Evolutionary conservation across 2,113 vertebrate species (phyloP).

Genomic region (Chionodraco myersi): DNA sequence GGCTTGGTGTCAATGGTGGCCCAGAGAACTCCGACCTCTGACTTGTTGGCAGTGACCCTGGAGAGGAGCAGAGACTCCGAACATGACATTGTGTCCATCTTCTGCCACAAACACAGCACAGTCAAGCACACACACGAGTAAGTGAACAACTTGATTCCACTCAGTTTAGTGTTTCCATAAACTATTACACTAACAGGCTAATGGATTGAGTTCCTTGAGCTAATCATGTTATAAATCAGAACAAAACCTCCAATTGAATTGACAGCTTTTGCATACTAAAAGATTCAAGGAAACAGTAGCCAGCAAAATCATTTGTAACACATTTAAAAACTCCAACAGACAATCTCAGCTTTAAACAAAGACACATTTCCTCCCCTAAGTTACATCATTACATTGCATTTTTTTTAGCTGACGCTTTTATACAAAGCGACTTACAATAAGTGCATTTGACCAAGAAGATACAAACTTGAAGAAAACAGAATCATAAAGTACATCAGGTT

Average conservation of each 20-base stretch:
- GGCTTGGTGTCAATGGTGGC: constrained; percentile 75
- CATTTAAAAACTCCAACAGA: not conserved
- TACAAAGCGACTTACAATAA: no score
- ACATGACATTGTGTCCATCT: constrained; percentile 77
- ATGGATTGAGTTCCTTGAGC: not conserved
- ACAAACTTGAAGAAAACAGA: no score
- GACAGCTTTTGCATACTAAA: not conserved
- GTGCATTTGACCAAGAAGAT: no score
- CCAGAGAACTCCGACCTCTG: constrained; percentile 63
- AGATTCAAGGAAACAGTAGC: not conserved
- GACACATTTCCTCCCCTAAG: not conserved
- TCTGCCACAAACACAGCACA: constrained; percentile 66
- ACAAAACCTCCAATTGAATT: not conserved
- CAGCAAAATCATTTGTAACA: not conserved
- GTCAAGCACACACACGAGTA: constrained; percentile 48
- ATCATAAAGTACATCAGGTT: no score
- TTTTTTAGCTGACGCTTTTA: no score
- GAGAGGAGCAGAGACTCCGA: constrained; percentile 71
- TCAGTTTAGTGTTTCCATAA: not conserved
- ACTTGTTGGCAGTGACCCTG: constrained; percentile 76
- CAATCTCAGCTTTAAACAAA: not conserved
- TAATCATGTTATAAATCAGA: not conserved
- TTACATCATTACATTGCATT: no score
- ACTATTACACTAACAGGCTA: not conserved
- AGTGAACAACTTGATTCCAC: not conserved